Percentiles rank a stretch among this genome's conserved stretches.
These are phyloP conservation scores for Cheilosia variabilis DNA, from an alignment of 2,888 invertebrate genomes.

Conservation along the genomic window DNA sequence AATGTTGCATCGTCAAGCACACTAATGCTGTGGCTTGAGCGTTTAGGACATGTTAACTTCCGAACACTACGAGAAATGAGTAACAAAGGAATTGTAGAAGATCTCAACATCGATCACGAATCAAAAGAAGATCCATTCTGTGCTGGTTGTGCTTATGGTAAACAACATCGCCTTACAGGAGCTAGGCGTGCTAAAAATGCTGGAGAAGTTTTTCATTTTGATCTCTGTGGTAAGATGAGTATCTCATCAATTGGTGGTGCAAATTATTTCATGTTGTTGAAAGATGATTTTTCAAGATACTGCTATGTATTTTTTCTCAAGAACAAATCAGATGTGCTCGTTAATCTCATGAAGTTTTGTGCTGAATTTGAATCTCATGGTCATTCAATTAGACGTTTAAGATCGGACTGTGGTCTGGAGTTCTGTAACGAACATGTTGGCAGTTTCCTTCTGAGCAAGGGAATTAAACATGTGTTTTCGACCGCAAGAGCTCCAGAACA, in stretches of 20 bases:
- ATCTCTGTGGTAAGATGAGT: constrained; percentile 74
- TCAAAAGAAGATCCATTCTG: constrained; percentile 44
- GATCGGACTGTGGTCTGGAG: constrained; percentile 61
- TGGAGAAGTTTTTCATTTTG: constrained; percentile 70
- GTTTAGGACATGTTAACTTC: constrained; percentile 63
- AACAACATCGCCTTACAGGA: constrained; percentile 21
- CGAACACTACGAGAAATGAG: constrained; percentile 45
- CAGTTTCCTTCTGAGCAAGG: constrained; percentile 22
- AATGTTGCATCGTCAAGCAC: constrained; percentile 36
- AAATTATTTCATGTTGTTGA: constrained; percentile 75
- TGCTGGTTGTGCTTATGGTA: constrained; percentile 47
- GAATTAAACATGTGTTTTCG: constrained; percentile 19
- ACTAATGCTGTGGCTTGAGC: constrained; percentile 62
- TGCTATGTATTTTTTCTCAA: constrained; percentile 72
- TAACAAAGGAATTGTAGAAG: constrained; percentile 38
- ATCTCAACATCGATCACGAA: constrained; percentile 24
- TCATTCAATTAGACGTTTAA: constrained; percentile 53
- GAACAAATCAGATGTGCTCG: constrained; percentile 67
- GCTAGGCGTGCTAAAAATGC: constrained; percentile 26
- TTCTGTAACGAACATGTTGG: constrained; percentile 58
- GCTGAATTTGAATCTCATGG: constrained; percentile 60
- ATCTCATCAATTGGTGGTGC: constrained; percentile 69
- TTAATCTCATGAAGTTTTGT: constrained; percentile 58
- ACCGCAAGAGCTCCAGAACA: constrained; percentile 57
- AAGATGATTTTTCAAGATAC: constrained; percentile 74